Conservation (phyloP, 2,888 invertebrate genomes). For the Lycophotia porphyrea region DNA sequence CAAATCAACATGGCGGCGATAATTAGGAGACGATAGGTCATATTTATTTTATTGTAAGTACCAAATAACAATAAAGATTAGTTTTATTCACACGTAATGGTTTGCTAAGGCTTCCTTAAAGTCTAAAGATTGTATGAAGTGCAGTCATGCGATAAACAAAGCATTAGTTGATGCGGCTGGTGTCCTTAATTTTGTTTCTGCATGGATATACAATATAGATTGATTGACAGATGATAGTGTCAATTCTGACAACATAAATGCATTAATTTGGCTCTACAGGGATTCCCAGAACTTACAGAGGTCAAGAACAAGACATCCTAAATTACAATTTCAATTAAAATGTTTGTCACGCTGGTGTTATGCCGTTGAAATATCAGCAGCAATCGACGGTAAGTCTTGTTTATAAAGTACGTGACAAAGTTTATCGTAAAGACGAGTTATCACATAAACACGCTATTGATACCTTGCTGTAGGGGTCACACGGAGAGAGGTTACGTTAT, state of each 20-base stretch:
- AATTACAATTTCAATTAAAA: conserved; percentile 32
- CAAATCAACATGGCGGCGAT: conserved; percentile 31
- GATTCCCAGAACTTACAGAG: conserved; percentile 19
- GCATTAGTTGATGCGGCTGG: conserved; percentile 4
- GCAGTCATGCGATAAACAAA: conserved; percentile 21
- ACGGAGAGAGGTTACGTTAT: conserved; percentile 57
- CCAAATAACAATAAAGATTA: conserved; percentile 24
- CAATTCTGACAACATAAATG: conserved; percentile 2
- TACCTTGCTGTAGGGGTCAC: conserved; percentile 63
- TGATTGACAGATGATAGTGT: neutral
- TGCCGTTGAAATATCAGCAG: conserved; percentile 16
- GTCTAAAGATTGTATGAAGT: conserved; percentile 36
- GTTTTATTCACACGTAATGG: conserved; percentile 15
- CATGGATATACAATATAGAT: neutral
- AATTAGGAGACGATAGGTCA: conserved; percentile 42
- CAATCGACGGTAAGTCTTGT: conserved; percentile 36
- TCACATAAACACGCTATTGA: conserved; percentile 48
- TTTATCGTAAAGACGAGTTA: conserved; percentile 56
- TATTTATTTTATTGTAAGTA: conserved; percentile 11
- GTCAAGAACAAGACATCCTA: conserved; percentile 17
- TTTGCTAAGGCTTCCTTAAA: conserved; percentile 18
- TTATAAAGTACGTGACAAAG: conserved; percentile 44
- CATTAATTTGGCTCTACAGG: neutral
- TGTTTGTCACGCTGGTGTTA: conserved; percentile 19
- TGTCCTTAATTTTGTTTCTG: conserved; percentile 24